Evolutionary conservation across 2,797 vertebrate genomes (phyloP).

Genomic region (Danio tinwini): DNA sequence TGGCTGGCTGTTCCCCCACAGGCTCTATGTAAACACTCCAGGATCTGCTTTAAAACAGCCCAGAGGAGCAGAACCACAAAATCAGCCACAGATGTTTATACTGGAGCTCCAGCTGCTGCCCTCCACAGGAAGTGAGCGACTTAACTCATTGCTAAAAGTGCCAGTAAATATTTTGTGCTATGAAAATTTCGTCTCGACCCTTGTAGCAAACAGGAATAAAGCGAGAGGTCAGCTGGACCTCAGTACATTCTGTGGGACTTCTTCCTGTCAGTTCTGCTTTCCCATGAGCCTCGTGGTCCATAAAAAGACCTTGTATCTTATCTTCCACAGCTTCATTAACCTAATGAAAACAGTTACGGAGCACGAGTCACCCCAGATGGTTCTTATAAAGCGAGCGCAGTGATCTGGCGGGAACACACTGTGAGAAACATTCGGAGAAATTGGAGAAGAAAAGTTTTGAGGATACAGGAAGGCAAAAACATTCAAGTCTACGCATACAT

Average conservation of each 20-base stretch:
- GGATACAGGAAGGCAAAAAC: not conserved
- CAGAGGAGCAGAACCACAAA: slow-evolving; percentile 48
- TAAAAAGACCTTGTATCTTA: slow-evolving; percentile 42
- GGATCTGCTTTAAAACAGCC: slow-evolving; percentile 54
- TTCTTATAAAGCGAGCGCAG: slow-evolving; percentile 25
- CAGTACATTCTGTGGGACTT: not conserved
- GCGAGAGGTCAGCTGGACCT: not conserved
- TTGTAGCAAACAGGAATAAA: not conserved
- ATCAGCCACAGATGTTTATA: slow-evolving; percentile 57
- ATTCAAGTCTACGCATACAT: not conserved
- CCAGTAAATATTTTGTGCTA: slow-evolving; percentile 31
- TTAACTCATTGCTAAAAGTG: slow-evolving; percentile 20
- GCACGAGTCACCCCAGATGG: slow-evolving; percentile 33
- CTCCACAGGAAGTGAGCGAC: slow-evolving; percentile 47
- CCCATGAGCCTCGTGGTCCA: slow-evolving; percentile 21
- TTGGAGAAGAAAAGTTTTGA: not conserved
- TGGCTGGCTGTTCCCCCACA: slow-evolving; percentile 47
- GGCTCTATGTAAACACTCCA: slow-evolving; percentile 54
- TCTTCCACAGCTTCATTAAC: slow-evolving; percentile 47
- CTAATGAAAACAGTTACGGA: slow-evolving; percentile 43
- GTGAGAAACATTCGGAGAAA: not conserved
- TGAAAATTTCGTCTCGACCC: slow-evolving; percentile 13
- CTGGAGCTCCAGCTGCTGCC: slow-evolving; percentile 22
- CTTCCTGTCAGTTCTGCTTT: slow-evolving; percentile 39
- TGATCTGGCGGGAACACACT: slow-evolving; percentile 19